A percentile compares a stretch with the other conserved stretches of the same genome.
These are phyloP conservation scores for Palaemon carinicauda DNA, from an alignment of 1,140 invertebrate genomes.

Conservation along the genomic window DNA sequence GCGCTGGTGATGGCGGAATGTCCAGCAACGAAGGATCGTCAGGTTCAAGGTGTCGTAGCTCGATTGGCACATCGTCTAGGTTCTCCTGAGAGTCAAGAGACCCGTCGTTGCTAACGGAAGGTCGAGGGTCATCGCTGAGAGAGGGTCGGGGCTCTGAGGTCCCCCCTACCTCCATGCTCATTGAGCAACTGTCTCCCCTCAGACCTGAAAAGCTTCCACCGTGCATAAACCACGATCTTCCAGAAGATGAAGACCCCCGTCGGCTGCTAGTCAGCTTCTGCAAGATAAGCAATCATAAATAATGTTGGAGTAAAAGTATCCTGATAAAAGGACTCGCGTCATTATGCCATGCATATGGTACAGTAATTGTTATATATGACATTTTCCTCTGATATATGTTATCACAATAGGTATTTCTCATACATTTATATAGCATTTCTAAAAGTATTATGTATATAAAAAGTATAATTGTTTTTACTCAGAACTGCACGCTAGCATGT, in stretches of 20 bases:
- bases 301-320: not conserved
- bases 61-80: slow-evolving; percentile 83
- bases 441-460: no score
- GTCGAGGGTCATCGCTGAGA: slow-evolving; percentile 64
- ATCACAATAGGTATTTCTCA: no score
- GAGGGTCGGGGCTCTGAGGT: slow-evolving; percentile 34
- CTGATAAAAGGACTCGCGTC: not conserved
- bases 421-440: no score
- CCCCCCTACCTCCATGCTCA: slow-evolving; percentile 31
- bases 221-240: slow-evolving; percentile 48
- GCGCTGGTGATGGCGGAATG: slow-evolving; percentile 44
- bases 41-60: slow-evolving; percentile 85
- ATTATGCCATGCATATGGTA: not conserved
- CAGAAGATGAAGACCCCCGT: slow-evolving; percentile 49
- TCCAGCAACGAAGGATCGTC: slow-evolving; percentile 63
- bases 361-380: no score
- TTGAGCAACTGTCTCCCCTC: slow-evolving; percentile 24
- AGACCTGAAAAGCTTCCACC: slow-evolving; percentile 31
- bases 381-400: no score
- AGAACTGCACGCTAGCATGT: no score
- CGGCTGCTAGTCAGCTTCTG: slow-evolving; percentile 61
- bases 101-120: slow-evolving; percentile 39
- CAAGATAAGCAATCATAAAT: not conserved
- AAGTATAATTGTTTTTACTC: no score
- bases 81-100: slow-evolving; percentile 67